Base-by-base conservation (phyloP, 2,888 invertebrate genomes). In the Callimorpha dominula region DNA sequence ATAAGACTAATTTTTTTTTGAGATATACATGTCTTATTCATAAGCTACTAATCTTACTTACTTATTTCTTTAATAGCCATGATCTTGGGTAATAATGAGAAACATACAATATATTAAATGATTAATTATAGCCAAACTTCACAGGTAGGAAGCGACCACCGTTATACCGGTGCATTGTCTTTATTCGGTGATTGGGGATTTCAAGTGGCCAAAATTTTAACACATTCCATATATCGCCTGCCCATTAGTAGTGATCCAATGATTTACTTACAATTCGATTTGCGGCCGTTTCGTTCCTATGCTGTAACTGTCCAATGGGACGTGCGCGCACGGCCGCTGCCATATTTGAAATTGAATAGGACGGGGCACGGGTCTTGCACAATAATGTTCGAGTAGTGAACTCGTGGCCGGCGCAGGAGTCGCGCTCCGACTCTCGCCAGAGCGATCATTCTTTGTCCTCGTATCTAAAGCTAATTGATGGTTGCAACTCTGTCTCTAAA, bases 291-390 rank as follows among this genome's bases (percentile, higher is more conserved):
- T 87, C 81, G 88, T 89, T 89, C 83, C 88, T 89, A 89, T 85
- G 87, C 86, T 87, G 86, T 89, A 89, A 89, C 90, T 89, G 91
- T 89, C 90, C 89, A 89, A 87, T 88, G 86, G 87, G 85, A 90
- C 91, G 92, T 91, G 93, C 91, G 92, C 89, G 92, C 91, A 88
- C 91, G 89, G 80, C 89, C 85, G 87, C 83, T 89, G 86, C 95
- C 95, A 91, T 95, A 95, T 95, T 91, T 93, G 95, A 92, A 94
- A 95, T 94, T 94, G 94, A 94, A 95, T 95, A 90, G 94, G 88
- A 88, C 87, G 88, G 88, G 88, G 92, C 90, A 93, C 93, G 92
- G 88, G 92, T 86, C 91, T 88, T 92, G 95, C 94, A 93, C 94
- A 94, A 88, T 94, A 94, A 94, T 95, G 91, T 88, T 79, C 82